Evolutionary conservation across 2,888 invertebrate species (phyloP).

Genomic region (Toxonevra muliebris): DNA sequence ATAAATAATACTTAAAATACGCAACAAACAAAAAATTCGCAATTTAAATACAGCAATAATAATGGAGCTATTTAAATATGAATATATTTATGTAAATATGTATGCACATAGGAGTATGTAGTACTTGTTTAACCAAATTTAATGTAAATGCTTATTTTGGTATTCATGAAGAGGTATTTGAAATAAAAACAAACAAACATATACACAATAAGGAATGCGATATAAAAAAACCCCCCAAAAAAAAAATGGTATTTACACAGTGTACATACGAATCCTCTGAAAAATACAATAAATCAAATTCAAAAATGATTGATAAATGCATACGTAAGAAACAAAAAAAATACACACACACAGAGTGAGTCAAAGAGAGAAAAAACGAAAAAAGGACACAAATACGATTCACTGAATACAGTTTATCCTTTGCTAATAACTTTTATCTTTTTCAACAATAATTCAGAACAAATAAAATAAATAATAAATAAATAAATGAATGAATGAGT

Average conservation of each 20-base stretch:
- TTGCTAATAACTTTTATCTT: slow-evolving; percentile 5
- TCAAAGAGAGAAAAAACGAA: neutral
- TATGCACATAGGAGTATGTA: neutral
- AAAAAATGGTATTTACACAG: no score
- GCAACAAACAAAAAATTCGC: slow-evolving; percentile 17
- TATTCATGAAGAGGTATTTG: no score
- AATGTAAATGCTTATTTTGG: no score
- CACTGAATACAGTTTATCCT: slow-evolving; percentile 9
- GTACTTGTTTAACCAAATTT: neutral
- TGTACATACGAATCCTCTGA: no score
- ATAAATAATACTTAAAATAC: no score
- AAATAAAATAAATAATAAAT: slow-evolving; percentile 1
- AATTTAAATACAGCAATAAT: slow-evolving; percentile 23
- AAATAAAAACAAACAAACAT: no score
- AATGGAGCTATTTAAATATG: neutral
- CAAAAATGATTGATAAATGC: slow-evolving; percentile 7
- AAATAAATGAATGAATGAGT: no score
- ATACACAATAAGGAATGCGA: no score
- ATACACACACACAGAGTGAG: neutral
- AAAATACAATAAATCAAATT: slow-evolving; percentile 7
- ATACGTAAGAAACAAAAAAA: neutral
- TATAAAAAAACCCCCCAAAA: no score
- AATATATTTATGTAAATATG: neutral
- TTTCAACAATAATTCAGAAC: neutral
- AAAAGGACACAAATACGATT: slow-evolving; percentile 4